Evolutionary conservation across 2,888 invertebrate species (phyloP).

Genomic region (Lomographa bimaculata): DNA sequence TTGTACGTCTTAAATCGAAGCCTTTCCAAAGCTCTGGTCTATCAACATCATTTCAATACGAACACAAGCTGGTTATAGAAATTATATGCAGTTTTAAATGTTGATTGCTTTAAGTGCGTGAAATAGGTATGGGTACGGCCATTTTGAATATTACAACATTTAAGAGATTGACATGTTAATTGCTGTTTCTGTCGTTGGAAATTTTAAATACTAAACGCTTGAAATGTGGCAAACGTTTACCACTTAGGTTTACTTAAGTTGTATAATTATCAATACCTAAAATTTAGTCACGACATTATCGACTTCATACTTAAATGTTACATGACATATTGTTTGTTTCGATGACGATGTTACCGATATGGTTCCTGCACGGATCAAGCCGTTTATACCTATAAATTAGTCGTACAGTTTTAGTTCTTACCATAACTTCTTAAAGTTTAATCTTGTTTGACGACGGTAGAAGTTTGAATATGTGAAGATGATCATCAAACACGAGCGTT

Average conservation of each 20-base stretch:
- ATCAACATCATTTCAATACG: slow-evolving; percentile 5
- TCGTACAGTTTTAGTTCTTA: slow-evolving; percentile 12
- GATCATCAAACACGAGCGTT: slow-evolving; percentile 51
- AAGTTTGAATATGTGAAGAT: slow-evolving; percentile 43
- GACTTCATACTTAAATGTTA: slow-evolving; percentile 3
- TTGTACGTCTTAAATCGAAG: slow-evolving; percentile 14
- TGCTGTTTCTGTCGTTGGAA: background rate
- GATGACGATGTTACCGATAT: slow-evolving; percentile 16
- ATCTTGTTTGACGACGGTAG: slow-evolving; percentile 15
- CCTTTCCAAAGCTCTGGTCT: slow-evolving; percentile 23
- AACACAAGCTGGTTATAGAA: too few species aligned
- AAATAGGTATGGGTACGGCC: background rate
- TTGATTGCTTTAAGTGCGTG: background rate
- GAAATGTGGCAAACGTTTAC: too few species aligned
- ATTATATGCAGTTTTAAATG: too few species aligned
- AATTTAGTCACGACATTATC: too few species aligned
- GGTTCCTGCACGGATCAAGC: too few species aligned
- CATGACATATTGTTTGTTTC: slow-evolving; percentile 23
- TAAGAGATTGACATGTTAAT: background rate
- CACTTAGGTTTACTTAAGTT: too few species aligned
- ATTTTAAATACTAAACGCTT: too few species aligned
- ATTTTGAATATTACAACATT: background rate
- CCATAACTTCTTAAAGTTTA: slow-evolving; percentile 24
- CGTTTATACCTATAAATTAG: too few species aligned
- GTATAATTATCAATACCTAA: too few species aligned